Evolutionary conservation across 2,888 invertebrate genomes (phyloP).

Genomic region (Caenorhabditis wallacei): DNA sequence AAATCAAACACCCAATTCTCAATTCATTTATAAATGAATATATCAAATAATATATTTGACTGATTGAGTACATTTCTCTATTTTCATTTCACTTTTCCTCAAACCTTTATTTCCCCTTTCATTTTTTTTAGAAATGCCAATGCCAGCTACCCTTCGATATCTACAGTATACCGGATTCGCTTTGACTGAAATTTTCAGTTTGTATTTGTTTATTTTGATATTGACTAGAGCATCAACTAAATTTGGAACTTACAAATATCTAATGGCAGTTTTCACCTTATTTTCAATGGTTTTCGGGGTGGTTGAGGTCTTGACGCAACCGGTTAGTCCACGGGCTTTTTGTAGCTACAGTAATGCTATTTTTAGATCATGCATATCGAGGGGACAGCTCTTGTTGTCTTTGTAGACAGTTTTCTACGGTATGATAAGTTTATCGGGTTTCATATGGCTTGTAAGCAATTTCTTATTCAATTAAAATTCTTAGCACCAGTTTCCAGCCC

Average conservation of each 20-base stretch:
- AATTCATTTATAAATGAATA: no score
- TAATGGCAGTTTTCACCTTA: conserved; percentile 25
- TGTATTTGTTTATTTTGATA: conserved; percentile 4
- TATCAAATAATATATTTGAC: no score
- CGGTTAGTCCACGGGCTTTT: conserved; percentile 31
- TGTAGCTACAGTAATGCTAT: no score
- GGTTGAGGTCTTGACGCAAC: conserved; percentile 38
- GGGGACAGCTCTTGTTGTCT: conserved; percentile 15
- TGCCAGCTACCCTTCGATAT: conserved; percentile 6
- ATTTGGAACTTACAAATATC: conserved; percentile 36
- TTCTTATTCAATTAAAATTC: neutral
- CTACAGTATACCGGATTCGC: conserved; percentile 37
- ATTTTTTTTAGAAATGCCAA: conserved; percentile 11
- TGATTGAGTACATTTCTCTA: no score
- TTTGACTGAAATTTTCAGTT: conserved; percentile 17
- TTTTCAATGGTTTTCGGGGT: conserved; percentile 36
- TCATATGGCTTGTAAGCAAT: neutral
- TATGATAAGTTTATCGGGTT: conserved; percentile 12
- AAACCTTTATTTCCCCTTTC: no score
- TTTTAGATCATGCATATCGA: conserved; percentile 24
- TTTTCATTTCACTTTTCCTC: no score
- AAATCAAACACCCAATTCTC: no score
- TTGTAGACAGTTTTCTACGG: conserved; percentile 29
- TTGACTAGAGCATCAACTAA: conserved; percentile 9
- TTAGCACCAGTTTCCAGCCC: conserved; percentile 1